These are phyloP conservation scores for Napeogenes inachia DNA, from an alignment of 2,888 invertebrate species.

Conservation along the genomic window DNA sequence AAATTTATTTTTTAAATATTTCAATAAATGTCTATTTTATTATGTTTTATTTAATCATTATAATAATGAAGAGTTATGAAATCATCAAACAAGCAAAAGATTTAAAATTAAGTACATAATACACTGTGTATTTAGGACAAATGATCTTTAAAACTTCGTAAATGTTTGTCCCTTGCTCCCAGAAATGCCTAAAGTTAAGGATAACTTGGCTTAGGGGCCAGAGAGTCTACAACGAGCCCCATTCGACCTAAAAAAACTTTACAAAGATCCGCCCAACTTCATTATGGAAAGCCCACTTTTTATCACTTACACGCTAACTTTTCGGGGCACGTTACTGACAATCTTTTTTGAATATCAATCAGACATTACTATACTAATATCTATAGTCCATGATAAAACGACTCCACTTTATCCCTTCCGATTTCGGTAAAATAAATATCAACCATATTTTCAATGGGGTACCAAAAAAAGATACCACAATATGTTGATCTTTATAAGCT, in stretches of 20 bases:
- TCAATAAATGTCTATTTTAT: too few relatives aligned
- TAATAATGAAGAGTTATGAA: not conserved
- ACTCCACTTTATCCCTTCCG: too few relatives aligned
- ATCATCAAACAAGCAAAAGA: not conserved
- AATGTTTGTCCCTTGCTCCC: conserved; percentile 18
- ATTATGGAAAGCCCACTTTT: conserved; percentile 18
- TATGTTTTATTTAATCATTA: too few relatives aligned
- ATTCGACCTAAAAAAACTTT: conserved; percentile 13
- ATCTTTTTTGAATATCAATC: too few relatives aligned
- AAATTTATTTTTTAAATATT: too few relatives aligned
- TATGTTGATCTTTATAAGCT: too few relatives aligned
- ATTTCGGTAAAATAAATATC: too few relatives aligned
- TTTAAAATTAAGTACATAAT: conserved; percentile 11
- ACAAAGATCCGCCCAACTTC: conserved; percentile 13
- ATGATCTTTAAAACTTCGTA: conserved; percentile 15
- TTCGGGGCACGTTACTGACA: not conserved
- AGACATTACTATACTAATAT: too few relatives aligned
- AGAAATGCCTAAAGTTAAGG: conserved; percentile 14
- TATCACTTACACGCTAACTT: conserved; percentile 11
- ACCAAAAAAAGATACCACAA: too few relatives aligned
- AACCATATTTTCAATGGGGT: too few relatives aligned
- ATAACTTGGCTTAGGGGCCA: conserved; percentile 18
- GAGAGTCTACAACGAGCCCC: conserved; percentile 15
- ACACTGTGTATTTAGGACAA: conserved; percentile 1
- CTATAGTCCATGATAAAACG: too few relatives aligned